Conservation (phyloP, 1,140 invertebrate genomes). For the Trichogramma pretiosum region DNA sequence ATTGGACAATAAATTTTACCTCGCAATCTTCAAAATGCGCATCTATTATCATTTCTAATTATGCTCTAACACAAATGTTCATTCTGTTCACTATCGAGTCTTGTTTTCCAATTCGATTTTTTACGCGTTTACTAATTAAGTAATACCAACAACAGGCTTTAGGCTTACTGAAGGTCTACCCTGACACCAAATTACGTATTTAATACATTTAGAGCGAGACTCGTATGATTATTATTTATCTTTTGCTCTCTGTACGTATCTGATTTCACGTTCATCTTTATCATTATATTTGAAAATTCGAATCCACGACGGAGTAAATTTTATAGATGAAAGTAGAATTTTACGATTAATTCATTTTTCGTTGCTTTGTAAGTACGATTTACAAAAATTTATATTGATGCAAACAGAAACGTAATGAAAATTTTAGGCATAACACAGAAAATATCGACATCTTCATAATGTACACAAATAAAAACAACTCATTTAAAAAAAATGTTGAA, state of each 20-base stretch:
- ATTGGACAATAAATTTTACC: constrained; percentile 19
- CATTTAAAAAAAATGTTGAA: too few species aligned
- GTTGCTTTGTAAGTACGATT: constrained; percentile 15
- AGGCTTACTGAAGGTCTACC: constrained; percentile 48
- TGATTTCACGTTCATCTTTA: neutral
- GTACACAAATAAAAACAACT: too few species aligned
- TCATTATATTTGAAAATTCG: too few species aligned
- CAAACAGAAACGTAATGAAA: constrained; percentile 2
- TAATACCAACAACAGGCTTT: constrained; percentile 38
- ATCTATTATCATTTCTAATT: constrained; percentile 13
- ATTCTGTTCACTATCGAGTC: constrained; percentile 1
- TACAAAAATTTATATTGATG: too few species aligned
- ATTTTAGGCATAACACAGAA: too few species aligned
- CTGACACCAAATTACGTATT: constrained; percentile 52
- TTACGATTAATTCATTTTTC: constrained; percentile 7
- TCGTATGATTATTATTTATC: constrained; percentile 35
- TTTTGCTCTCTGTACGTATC: neutral
- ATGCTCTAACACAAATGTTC: constrained; percentile 8
- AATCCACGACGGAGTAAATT: constrained; percentile 6
- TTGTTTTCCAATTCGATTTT: constrained; percentile 14
- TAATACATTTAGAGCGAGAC: constrained; percentile 48
- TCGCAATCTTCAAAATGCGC: neutral
- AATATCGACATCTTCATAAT: too few species aligned
- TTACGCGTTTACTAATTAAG: constrained; percentile 32
- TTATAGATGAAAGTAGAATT: too few species aligned